Conservation (phyloP, 2,888 invertebrate genomes). For the Diplolepis rosae region DNA sequence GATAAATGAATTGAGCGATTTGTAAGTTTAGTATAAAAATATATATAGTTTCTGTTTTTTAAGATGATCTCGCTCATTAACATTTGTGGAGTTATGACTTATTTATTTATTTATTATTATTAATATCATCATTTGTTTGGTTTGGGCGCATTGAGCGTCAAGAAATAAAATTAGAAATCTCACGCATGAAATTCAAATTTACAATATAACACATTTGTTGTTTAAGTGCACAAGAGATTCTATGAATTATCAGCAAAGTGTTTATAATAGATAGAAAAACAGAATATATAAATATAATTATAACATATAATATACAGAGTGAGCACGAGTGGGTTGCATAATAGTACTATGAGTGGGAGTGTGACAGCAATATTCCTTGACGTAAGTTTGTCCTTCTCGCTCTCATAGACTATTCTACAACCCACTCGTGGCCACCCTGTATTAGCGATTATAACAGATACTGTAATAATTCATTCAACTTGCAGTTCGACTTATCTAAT, state of each 20-base stretch:
- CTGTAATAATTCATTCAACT: conserved; percentile 46
- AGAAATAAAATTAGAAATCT: conserved; percentile 34
- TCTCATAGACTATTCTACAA: too few relatives aligned
- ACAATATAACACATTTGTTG: conserved; percentile 52
- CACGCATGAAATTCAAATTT: conserved; percentile 41
- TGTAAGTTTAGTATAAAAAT: neutral
- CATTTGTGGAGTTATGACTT: conserved; percentile 13
- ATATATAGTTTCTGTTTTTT: too few relatives aligned
- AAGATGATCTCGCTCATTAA: conserved; percentile 25
- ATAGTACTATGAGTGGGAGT: too few relatives aligned
- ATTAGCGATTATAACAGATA: conserved; percentile 51
- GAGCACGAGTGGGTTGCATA: too few relatives aligned
- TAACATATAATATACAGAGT: conserved; percentile 46
- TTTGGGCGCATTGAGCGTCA: neutral
- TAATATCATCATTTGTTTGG: conserved; percentile 24
- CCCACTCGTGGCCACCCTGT: too few relatives aligned
- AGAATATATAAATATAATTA: conserved; percentile 40
- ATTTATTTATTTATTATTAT: conserved; percentile 47
- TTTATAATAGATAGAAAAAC: conserved; percentile 54
- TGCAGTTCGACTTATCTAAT: conserved; percentile 54
- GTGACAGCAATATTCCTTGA: too few relatives aligned
- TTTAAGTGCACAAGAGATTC: conserved; percentile 59
- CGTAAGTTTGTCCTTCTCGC: too few relatives aligned
- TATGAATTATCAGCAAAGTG: conserved; percentile 55
- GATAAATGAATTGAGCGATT: neutral